Evolutionary conservation across 2,113 vertebrate species (phyloP).

Genomic region (Oophaga pumilio): DNA sequence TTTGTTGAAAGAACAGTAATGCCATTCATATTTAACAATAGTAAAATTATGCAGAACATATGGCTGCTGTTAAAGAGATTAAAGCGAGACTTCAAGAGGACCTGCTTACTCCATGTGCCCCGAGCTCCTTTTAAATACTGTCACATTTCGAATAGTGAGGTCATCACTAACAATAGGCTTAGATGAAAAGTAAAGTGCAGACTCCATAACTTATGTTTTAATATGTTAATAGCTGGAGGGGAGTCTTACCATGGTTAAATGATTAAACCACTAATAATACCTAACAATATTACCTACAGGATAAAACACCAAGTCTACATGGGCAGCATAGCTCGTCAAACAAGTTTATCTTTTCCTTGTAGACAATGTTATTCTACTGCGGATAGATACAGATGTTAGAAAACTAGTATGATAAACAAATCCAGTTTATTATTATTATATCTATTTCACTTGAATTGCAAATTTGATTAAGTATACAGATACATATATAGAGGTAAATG

Average conservation of each 20-base stretch:
- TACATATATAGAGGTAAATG: too few relatives aligned
- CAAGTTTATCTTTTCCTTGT: background rate
- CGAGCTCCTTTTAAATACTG: background rate
- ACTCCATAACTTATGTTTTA: conserved; percentile 11
- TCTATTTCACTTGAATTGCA: too few relatives aligned
- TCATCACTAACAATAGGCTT: conserved; percentile 33
- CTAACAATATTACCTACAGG: background rate
- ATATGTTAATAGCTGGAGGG: conserved; percentile 13
- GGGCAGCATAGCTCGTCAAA: background rate
- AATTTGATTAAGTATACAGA: too few relatives aligned
- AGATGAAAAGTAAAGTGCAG: conserved; percentile 35
- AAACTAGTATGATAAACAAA: too few relatives aligned
- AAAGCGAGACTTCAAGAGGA: conserved; percentile 14
- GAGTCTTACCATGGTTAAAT: background rate
- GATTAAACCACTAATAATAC: background rate
- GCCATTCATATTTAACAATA: conserved; percentile 41
- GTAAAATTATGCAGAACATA: conserved; percentile 30
- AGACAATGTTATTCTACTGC: background rate
- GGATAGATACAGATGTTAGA: too few relatives aligned
- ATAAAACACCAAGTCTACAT: background rate
- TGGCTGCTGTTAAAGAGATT: conserved; percentile 38
- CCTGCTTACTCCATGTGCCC: background rate
- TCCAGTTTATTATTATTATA: too few relatives aligned
- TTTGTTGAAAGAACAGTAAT: conserved; percentile 44
- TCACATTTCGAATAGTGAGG: conserved; percentile 39